Conservation (phyloP, 2,113 vertebrate genomes). For the Melanostigma gelatinosum region DNA sequence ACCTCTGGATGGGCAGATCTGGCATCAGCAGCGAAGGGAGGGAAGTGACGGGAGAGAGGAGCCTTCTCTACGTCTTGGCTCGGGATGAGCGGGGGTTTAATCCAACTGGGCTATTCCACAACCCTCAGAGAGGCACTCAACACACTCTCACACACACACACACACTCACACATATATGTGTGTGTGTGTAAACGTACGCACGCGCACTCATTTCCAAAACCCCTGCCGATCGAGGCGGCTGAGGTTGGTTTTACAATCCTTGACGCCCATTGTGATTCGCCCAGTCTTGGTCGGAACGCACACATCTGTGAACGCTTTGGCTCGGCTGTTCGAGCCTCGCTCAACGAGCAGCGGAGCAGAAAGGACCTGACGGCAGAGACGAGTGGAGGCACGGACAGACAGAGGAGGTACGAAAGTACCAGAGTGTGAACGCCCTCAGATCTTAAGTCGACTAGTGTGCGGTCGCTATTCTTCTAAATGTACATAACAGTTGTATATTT, state of each 20-base stretch:
- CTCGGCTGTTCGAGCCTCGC: constrained; percentile 37
- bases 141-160: constrained; percentile 46
- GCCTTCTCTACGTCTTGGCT: constrained; percentile 66
- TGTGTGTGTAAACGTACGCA: neutral
- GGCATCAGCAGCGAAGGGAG: constrained; percentile 38
- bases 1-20: constrained; percentile 43
- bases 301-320: constrained; percentile 76
- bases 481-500: neutral
- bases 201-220: constrained; percentile 28
- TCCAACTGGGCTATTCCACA: constrained; percentile 54
- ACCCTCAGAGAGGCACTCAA: constrained; percentile 41
- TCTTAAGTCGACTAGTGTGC: constrained; percentile 6
- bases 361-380: constrained; percentile 62
- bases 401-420: neutral
- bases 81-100: constrained; percentile 47
- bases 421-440: constrained; percentile 46
- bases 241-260: constrained; percentile 66
- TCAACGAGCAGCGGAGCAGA: constrained; percentile 58
- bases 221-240: constrained; percentile 47
- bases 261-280: constrained; percentile 59
- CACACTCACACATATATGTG: constrained; percentile 30
- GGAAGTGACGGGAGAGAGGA: constrained; percentile 64
- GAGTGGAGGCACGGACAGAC: constrained; percentile 40
- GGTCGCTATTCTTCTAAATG: constrained; percentile 3
- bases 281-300: constrained; percentile 43